phyloP scores from a whole-genome alignment of 2,888 invertebrate species.

The Perizoma flavofasciatum region DNA sequence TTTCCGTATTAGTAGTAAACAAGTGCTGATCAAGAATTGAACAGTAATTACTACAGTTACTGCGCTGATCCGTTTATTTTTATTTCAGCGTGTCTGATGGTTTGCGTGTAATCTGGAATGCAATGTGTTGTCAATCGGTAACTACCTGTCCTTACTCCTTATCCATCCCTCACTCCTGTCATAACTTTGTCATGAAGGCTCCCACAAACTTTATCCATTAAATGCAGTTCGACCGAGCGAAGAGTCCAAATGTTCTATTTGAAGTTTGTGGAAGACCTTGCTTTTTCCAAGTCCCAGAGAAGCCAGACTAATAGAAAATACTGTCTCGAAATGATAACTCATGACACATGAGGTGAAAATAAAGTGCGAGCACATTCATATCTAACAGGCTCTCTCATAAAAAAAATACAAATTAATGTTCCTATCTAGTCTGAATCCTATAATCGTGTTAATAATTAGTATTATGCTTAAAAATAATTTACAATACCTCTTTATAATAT shows the following conservation, averaged over 20 bases:
- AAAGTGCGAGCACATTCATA: no score
- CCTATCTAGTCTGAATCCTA: no score
- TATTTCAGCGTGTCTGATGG: conserved; percentile 82
- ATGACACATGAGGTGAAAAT: no score
- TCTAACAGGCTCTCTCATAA: no score
- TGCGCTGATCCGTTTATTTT: conserved; percentile 49
- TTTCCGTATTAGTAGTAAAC: conserved; percentile 28
- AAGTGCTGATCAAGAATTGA: conserved; percentile 41
- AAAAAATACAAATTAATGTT: no score
- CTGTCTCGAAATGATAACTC: not conserved
- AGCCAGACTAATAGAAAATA: not conserved
- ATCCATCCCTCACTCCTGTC: conserved; percentile 35
- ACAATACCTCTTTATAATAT: no score
- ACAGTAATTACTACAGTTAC: no score
- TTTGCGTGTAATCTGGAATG: conserved; percentile 81
- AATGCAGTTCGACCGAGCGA: conserved; percentile 59
- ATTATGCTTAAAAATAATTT: no score
- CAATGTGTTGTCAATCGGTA: conserved; percentile 70
- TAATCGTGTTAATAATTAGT: no score
- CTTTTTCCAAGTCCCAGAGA: not conserved
- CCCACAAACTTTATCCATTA: conserved; percentile 67
- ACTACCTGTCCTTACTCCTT: conserved; percentile 61
- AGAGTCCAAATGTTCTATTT: conserved; percentile 66
- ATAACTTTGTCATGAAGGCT: conserved; percentile 51
- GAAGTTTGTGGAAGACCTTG: conserved; percentile 74